These are phyloP conservation scores for Pentamera pediparva DNA, from an alignment of 53 echinoderm and acorn worm genomes.

Conservation along the genomic window DNA sequence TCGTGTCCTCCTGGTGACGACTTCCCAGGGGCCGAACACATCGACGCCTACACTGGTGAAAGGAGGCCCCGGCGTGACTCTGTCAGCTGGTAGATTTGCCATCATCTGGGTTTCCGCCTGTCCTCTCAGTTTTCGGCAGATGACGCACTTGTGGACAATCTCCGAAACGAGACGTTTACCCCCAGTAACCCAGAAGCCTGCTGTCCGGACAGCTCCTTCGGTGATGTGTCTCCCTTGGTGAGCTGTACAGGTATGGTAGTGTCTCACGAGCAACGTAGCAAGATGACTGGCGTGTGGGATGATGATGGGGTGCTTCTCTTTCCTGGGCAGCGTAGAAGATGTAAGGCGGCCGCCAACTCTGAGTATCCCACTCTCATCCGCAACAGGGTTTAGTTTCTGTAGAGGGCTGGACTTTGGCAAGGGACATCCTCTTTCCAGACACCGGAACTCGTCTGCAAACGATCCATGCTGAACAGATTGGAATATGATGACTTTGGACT, in stretches of 20 bases:
- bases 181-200: slow-evolving; percentile 56
- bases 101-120: slow-evolving; percentile 45
- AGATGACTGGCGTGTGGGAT: slow-evolving; percentile 35
- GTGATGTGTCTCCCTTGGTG: slow-evolving; percentile 46
- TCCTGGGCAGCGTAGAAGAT: slow-evolving; percentile 8
- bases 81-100: slow-evolving; percentile 52
- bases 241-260: slow-evolving; percentile 29
- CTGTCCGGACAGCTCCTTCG: slow-evolving; percentile 35
- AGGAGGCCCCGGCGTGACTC: slow-evolving; percentile 46
- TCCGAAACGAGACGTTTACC: slow-evolving; percentile 37
- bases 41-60: slow-evolving; percentile 44
- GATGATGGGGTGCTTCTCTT: slow-evolving; percentile 47
- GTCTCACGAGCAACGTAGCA: slow-evolving; percentile 39
- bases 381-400: neutral
- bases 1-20: slow-evolving; percentile 24
- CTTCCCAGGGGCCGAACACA: slow-evolving; percentile 45
- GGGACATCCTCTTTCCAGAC: neutral
- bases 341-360: slow-evolving; percentile 17
- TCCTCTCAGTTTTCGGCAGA: slow-evolving; percentile 44
- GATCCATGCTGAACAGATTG: neutral
- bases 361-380: slow-evolving; percentile 8
- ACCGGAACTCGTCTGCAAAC: neutral
- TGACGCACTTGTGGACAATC: slow-evolving; percentile 48
- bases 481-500: neutral
- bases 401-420: slow-evolving; percentile 7